phyloP scores from a whole-genome alignment of 2,113 vertebrate species.

The Sporophila hypoxantha region DNA sequence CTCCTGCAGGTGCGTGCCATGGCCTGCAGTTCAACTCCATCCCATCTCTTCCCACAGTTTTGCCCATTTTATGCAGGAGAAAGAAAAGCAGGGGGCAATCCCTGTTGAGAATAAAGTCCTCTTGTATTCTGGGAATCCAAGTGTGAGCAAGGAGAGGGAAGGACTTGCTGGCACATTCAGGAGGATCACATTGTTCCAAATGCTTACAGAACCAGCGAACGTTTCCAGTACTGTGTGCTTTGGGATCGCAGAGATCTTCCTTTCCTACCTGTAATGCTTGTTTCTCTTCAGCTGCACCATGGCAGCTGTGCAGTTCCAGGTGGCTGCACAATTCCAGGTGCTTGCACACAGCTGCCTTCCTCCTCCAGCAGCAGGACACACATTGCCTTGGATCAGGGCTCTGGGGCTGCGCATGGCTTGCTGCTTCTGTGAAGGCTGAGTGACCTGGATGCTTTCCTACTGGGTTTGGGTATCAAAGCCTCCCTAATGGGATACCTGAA shows the following conservation, averaged over 20 bases:
- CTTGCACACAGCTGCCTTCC: not conserved
- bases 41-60: not conserved
- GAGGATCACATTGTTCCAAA: not conserved
- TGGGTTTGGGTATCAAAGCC: not conserved
- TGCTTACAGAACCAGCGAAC: not conserved
- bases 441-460: conserved; percentile 1
- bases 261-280: not conserved
- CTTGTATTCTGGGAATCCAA: not conserved
- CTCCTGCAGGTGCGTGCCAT: not conserved
- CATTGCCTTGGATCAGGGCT: not conserved
- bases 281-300: fast-evolving
- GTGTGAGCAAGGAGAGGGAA: not conserved
- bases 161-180: not conserved
- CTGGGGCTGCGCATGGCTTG: not conserved
- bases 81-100: conserved; percentile 3
- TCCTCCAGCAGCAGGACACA: not conserved
- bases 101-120: not conserved
- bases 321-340: not conserved
- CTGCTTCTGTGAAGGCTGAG: not conserved
- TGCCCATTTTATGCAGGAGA: not conserved
- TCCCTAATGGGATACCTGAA: conserved; percentile 15
- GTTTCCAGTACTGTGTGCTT: not conserved
- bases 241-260: not conserved
- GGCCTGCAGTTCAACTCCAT: not conserved
- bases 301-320: not conserved